Evolutionary conservation across 1,140 invertebrate species (phyloP).

Genomic region (Arctopsyche grandis): DNA sequence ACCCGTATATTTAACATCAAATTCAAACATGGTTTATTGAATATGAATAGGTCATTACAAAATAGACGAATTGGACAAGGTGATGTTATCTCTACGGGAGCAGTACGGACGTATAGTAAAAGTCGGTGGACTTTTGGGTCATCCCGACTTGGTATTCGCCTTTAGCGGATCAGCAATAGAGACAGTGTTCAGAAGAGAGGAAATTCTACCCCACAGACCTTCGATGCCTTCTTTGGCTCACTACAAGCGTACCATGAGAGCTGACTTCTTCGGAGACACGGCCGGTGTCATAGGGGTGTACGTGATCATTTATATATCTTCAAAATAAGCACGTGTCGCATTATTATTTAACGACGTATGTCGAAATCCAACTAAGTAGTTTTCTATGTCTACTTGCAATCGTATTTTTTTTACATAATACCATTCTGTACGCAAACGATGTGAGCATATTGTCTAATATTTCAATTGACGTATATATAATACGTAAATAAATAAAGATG

Average conservation of each 20-base stretch:
- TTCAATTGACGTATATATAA: not conserved
- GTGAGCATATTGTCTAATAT: not conserved
- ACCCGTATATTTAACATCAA: not conserved
- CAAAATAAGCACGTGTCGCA: not conserved
- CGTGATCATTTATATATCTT: slow-evolving; percentile 59
- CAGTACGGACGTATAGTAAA: slow-evolving; percentile 78
- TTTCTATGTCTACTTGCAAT: not conserved
- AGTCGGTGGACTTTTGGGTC: slow-evolving; percentile 77
- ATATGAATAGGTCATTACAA: slow-evolving; percentile 70
- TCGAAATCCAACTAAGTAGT: slow-evolving; percentile 11
- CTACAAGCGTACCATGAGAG: slow-evolving; percentile 79
- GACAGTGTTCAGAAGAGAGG: slow-evolving; percentile 79
- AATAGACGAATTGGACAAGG: slow-evolving; percentile 73
- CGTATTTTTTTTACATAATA: slow-evolving; percentile 15
- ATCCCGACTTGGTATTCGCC: slow-evolving; percentile 82
- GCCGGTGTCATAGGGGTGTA: slow-evolving; percentile 84
- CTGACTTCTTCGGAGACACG: slow-evolving; percentile 77
- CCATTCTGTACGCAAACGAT: not conserved
- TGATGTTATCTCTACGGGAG: slow-evolving; percentile 69
- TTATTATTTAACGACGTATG: slow-evolving; percentile 9
- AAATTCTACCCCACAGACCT: slow-evolving; percentile 78
- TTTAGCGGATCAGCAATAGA: slow-evolving; percentile 82
- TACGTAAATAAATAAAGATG: not conserved
- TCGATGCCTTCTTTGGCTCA: slow-evolving; percentile 82
- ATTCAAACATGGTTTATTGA: not conserved